These are phyloP conservation scores for Galerucella pusilla DNA, from an alignment of 2,888 invertebrate genomes.

Conservation along the genomic window DNA sequence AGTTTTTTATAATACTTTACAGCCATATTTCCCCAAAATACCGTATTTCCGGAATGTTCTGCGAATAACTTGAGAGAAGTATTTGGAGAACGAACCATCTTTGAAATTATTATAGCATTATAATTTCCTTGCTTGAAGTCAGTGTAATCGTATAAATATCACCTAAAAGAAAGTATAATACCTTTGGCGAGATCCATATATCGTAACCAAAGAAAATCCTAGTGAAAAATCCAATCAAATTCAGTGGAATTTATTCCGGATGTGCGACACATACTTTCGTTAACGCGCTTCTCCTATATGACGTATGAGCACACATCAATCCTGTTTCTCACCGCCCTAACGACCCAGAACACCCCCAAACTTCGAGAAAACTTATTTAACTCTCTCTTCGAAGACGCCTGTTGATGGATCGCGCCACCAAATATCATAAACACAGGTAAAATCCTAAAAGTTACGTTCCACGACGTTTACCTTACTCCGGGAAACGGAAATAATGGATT, in stretches of 20 bases:
- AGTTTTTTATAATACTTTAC: too few species aligned
- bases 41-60: too few species aligned
- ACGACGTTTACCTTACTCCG: background rate
- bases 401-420: constrained; percentile 42
- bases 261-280: constrained; percentile 37
- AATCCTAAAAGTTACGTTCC: constrained; percentile 29
- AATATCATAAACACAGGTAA: constrained; percentile 36
- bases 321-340: constrained; percentile 45
- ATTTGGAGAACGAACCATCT: too few species aligned
- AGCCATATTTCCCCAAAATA: too few species aligned
- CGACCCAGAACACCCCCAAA: constrained; percentile 45
- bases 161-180: background rate
- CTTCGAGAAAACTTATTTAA: constrained; percentile 43
- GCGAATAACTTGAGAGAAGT: too few species aligned
- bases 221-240: constrained; percentile 40
- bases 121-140: background rate
- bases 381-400: constrained; percentile 38
- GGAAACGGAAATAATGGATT: background rate
- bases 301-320: constrained; percentile 49
- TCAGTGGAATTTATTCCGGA: constrained; percentile 34
- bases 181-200: constrained; percentile 9
- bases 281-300: constrained; percentile 42
- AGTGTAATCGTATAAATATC: background rate
- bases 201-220: constrained; percentile 36
- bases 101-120: too few species aligned